Base-by-base conservation (phyloP, 2,113 vertebrate species). In the Dipodomys merriami region DNA sequence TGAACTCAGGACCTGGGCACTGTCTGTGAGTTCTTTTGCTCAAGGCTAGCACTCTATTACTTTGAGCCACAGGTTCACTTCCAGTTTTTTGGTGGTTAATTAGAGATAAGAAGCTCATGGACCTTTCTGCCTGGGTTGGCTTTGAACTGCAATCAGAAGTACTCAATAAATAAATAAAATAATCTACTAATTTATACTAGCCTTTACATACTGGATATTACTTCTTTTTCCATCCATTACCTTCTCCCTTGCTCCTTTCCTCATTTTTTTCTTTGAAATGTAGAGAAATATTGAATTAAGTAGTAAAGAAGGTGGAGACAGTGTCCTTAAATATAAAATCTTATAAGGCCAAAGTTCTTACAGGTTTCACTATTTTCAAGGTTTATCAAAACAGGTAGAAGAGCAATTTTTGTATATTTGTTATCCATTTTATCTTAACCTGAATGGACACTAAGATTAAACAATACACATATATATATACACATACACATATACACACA, bases 351-450 rank as follows among this genome's bases (percentile, higher is more conserved):
- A 30, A 8, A 83, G 44, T 91, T 91, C 72, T 85, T 29, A 39
- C 25, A 76, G 76, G 29, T 39, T 89, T 95, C 90, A 22, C 67
- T 89, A 88, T 78, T 95, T 79, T n/a, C 39, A 85, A 85, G n/a
- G 39, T 88, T 83, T 62, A 92, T 53, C 20, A 79, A 86, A 74
- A 27, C n/a, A 93, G 12, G 84, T 27, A 39, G 27, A 90, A 53
- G 72, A 86, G 39, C 9, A 57, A 64, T 83, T 91, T 62, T 88
- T 85, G 73, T 25, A 65, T 64, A 39, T 39, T 39, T 83, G 2
- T 80, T 81, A 93, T 89, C 19, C 71, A 46, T 76, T 6, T 92
- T 85, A 62, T 90, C 19, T 68, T 60, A 93, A 72, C 1, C 72
- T 88, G 74, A 92, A 86, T 73, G 13, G 29, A 65, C 60, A 88